These are phyloP conservation scores for Hippocampus zosterae DNA, from an alignment of 2,113 vertebrate species.

Conservation along the genomic window DNA sequence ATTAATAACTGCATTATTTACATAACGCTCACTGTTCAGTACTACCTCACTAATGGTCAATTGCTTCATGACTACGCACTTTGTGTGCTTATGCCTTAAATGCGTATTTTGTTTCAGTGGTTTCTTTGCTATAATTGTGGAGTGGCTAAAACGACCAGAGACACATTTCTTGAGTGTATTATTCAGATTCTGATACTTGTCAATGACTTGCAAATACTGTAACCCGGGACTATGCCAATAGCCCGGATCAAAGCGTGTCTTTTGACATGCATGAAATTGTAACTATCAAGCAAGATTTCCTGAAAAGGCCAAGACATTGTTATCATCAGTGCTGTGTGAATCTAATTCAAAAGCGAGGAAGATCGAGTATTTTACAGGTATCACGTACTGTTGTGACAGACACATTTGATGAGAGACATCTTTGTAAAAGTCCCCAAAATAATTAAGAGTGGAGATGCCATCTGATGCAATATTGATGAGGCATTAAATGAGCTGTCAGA, in stretches of 20 bases:
- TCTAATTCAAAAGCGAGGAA: conserved; percentile 10
- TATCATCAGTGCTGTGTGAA: conserved; percentile 1
- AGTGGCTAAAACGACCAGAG: no score
- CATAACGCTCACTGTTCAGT: no score
- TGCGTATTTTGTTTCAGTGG: no score
- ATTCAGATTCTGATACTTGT: background rate
- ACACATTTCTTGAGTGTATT: background rate
- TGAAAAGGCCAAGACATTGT: background rate
- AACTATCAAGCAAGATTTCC: background rate
- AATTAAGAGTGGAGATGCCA: conserved; percentile 27
- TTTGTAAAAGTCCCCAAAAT: conserved; percentile 3
- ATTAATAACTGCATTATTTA: no score
- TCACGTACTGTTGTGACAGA: background rate
- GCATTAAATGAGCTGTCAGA: conserved; percentile 57
- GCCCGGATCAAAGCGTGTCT: background rate
- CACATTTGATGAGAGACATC: background rate
- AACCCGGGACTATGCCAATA: background rate
- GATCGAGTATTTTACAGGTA: background rate
- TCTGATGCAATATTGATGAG: conserved; percentile 63
- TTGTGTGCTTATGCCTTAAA: no score
- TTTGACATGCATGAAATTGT: background rate
- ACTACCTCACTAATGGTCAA: no score
- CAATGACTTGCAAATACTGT: background rate
- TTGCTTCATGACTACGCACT: background rate
- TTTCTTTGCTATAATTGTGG: no score